A percentile compares a stretch with the other conserved stretches of the same genome.
These are phyloP conservation scores for Pseudorhiza aurosa DNA, from an alignment of 30 jellyfish, hydroid and myxozoan genomes.

Conservation along the genomic window DNA sequence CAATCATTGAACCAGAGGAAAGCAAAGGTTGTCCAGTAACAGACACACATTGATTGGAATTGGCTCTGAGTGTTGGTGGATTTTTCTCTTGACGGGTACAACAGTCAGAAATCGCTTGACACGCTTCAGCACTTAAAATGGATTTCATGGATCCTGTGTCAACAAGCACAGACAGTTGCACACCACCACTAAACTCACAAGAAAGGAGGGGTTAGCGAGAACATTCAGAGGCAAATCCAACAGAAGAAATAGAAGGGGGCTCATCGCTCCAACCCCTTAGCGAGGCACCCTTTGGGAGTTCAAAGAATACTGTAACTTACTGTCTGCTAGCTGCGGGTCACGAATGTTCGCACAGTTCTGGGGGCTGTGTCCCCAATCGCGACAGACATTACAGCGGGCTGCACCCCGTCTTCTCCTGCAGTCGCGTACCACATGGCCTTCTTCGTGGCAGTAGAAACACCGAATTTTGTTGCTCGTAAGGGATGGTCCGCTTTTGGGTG, in stretches of 20 bases:
- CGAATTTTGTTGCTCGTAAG: background rate
- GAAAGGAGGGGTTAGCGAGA: slow-evolving; percentile 7
- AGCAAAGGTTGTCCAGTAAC: slow-evolving; percentile 20
- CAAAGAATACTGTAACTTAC: slow-evolving; percentile 4
- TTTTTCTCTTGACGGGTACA: background rate
- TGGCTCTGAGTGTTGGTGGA: slow-evolving; percentile 29
- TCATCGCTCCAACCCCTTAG: slow-evolving; percentile 17
- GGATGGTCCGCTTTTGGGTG: background rate
- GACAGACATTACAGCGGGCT: slow-evolving; percentile 9
- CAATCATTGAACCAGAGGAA: slow-evolving; percentile 4
- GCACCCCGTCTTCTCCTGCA: slow-evolving; percentile 1
- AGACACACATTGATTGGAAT: slow-evolving; percentile 25
- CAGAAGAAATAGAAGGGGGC: slow-evolving; percentile 14
- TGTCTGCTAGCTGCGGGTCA: background rate
- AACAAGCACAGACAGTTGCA: background rate
- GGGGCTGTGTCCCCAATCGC: slow-evolving; percentile 20
- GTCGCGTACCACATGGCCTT: slow-evolving; percentile 20
- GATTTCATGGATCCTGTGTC: slow-evolving; percentile 34
- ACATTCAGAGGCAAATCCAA: background rate
- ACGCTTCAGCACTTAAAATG: slow-evolving; percentile 8
- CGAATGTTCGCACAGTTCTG: slow-evolving; percentile 17
- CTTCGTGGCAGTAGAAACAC: slow-evolving; percentile 30
- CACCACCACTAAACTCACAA: slow-evolving; percentile 14
- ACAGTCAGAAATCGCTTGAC: background rate
- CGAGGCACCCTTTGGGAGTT: slow-evolving; percentile 27